Conservation (phyloP, 2,113 vertebrate genomes). For the Pionites leucogaster region DNA sequence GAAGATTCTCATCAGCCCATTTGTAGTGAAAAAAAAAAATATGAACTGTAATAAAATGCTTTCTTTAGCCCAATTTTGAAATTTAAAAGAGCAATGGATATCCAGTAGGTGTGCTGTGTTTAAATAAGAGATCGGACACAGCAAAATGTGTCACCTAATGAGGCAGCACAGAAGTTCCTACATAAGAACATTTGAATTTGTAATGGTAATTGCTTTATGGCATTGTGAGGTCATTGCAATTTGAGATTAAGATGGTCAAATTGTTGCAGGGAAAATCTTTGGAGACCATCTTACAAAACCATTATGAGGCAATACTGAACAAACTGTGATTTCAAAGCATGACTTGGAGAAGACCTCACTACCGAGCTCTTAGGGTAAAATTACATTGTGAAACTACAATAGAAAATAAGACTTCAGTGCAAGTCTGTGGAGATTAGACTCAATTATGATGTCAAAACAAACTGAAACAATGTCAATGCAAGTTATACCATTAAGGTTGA, state of each 20-base stretch:
- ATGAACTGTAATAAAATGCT: constrained; percentile 1
- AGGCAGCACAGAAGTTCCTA: constrained; percentile 70
- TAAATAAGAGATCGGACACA: constrained; percentile 21
- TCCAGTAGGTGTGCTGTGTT: constrained; percentile 9
- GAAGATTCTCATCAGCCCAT: constrained; percentile 4
- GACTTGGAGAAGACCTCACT: constrained; percentile 48
- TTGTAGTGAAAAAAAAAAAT: background rate
- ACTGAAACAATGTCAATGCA: constrained; percentile 72
- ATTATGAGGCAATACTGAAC: background rate
- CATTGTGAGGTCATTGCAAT: constrained; percentile 73
- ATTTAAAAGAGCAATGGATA: constrained; percentile 4
- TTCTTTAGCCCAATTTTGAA: background rate
- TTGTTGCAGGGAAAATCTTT: constrained; percentile 63
- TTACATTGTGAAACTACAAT: constrained; percentile 56
- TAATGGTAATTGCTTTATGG: constrained; percentile 72
- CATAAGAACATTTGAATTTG: constrained; percentile 71
- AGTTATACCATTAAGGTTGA: constrained; percentile 64
- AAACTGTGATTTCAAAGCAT: constrained; percentile 49
- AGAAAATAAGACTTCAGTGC: constrained; percentile 57
- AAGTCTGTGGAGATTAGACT: constrained; percentile 68
- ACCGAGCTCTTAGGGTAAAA: constrained; percentile 49
- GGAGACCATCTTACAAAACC: constrained; percentile 59
- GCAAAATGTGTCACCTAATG: constrained; percentile 69
- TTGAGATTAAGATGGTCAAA: constrained; percentile 68
- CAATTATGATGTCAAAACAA: constrained; percentile 77